Conservation (phyloP, 2,113 vertebrate species). For the Serinus canaria region DNA sequence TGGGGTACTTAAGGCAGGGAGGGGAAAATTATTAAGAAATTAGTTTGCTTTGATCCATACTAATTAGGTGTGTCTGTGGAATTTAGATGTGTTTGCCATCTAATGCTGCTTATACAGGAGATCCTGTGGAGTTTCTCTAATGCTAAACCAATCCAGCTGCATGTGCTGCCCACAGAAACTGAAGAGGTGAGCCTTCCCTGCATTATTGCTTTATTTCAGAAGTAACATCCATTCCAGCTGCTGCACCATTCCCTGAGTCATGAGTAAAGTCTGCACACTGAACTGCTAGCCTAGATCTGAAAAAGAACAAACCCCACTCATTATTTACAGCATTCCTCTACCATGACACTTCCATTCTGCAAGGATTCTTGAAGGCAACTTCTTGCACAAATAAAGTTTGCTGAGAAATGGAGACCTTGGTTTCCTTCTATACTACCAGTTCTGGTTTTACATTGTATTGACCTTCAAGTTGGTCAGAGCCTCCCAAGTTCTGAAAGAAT, state of each 20-base stretch:
- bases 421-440: neutral
- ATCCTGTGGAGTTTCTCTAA: neutral
- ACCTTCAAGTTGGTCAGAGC: neutral
- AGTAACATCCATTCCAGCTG: neutral
- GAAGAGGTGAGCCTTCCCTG: neutral
- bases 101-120: neutral
- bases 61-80: neutral
- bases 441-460: neutral
- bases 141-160: neutral
- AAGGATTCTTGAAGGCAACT: neutral
- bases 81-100: neutral
- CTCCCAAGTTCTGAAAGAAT: neutral
- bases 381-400: neutral
- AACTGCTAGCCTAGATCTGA: neutral
- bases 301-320: too few species aligned
- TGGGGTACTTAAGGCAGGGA: neutral
- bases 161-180: neutral
- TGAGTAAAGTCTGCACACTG: neutral
- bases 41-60: neutral
- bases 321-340: neutral
- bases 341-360: neutral
- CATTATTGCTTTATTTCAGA: neutral
- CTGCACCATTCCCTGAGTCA: neutral
- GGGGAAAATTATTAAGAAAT: neutral
- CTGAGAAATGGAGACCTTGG: neutral